Conservation (phyloP, 2,888 invertebrate genomes). For the Oxyteleia sp. region DNA sequence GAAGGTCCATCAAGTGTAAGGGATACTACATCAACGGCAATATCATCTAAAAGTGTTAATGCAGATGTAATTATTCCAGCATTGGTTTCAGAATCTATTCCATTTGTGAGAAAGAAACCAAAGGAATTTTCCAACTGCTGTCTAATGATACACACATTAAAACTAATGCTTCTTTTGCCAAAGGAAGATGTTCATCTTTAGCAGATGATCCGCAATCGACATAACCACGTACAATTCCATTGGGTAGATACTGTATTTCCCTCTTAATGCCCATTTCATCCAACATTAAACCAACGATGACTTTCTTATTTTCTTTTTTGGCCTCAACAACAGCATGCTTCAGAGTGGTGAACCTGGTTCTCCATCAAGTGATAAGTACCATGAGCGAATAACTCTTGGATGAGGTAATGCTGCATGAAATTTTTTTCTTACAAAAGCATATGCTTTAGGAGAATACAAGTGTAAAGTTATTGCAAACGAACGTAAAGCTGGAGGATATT, state of each 20-base stretch:
- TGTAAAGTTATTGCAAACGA: slow-evolving; percentile 71
- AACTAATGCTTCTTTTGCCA: slow-evolving; percentile 19
- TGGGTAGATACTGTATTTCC: not conserved
- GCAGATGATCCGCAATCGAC: no score
- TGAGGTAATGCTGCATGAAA: slow-evolving; percentile 69
- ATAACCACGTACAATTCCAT: no score
- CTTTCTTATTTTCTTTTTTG: no score
- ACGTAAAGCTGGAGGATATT: slow-evolving; percentile 66
- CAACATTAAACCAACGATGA: not conserved
- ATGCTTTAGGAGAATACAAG: slow-evolving; percentile 71
- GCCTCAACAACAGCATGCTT: no score
- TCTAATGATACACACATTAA: slow-evolving; percentile 33
- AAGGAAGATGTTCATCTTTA: not conserved
- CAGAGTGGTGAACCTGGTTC: slow-evolving; percentile 46
- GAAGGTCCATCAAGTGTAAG: no score
- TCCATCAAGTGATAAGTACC: slow-evolving; percentile 62
- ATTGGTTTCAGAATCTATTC: slow-evolving; percentile 20
- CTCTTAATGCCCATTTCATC: slow-evolving; percentile 7
- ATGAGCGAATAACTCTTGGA: slow-evolving; percentile 60
- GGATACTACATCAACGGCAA: no score
- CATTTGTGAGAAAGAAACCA: slow-evolving; percentile 27
- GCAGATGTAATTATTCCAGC: no score
- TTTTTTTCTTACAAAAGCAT: slow-evolving; percentile 69
- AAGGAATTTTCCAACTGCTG: slow-evolving; percentile 34
- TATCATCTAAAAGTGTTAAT: no score